These are phyloP conservation scores for Sinopyrophorus schimmeli DNA, from an alignment of 2,888 invertebrate species.

Conservation along the genomic window DNA sequence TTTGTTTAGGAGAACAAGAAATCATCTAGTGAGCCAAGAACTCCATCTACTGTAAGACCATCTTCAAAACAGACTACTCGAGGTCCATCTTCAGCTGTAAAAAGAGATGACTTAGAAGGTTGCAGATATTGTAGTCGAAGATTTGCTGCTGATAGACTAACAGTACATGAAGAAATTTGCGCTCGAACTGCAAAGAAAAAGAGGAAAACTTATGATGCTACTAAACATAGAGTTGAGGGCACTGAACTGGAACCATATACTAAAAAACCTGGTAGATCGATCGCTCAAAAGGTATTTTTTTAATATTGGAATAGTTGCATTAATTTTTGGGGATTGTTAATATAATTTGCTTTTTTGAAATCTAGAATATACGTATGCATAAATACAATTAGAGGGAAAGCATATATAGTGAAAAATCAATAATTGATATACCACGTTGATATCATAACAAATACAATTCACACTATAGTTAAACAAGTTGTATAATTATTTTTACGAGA, in stretches of 20 bases:
- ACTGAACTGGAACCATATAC: slow-evolving; percentile 85
- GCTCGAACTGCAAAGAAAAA: slow-evolving; percentile 76
- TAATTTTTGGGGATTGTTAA: too few species aligned
- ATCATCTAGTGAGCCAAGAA: too few species aligned
- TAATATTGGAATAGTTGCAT: not conserved
- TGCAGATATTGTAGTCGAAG: slow-evolving; percentile 79
- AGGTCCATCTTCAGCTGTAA: slow-evolving; percentile 41
- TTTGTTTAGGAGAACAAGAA: too few species aligned
- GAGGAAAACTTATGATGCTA: slow-evolving; percentile 88
- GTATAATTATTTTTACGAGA: too few species aligned
- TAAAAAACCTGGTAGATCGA: slow-evolving; percentile 54
- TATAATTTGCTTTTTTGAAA: too few species aligned
- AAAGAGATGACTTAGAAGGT: slow-evolving; percentile 55
- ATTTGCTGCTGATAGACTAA: slow-evolving; percentile 80
- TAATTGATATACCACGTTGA: too few species aligned
- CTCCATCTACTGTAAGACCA: slow-evolving; percentile 43
- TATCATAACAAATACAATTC: too few species aligned
- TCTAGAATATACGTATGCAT: too few species aligned
- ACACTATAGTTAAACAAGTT: too few species aligned
- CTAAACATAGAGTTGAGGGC: slow-evolving; percentile 86
- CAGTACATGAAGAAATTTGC: slow-evolving; percentile 85
- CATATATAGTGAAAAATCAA: too few species aligned
- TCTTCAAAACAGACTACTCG: slow-evolving; percentile 44
- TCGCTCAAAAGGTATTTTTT: too few species aligned
- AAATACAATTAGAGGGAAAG: too few species aligned